Base-by-base conservation (phyloP, 2,113 vertebrate genomes). In the Neotragus pygmaeus region DNA sequence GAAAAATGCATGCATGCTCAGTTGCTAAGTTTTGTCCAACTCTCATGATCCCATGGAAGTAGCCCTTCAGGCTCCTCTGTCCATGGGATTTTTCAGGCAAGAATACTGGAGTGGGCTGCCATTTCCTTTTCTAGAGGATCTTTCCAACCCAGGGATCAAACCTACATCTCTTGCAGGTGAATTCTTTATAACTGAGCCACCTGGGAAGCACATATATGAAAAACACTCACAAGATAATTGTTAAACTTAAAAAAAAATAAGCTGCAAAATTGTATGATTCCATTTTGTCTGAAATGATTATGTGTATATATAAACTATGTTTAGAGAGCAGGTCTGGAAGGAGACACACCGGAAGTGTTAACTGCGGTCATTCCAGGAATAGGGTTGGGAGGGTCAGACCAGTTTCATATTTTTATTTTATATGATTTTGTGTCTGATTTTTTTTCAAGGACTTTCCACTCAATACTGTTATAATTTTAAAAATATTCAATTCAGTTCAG, bases 11-110 rank as follows among this genome's bases (percentile, higher is more conserved):
- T 39, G n/a, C 0, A 0, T 70, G n/a, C 66, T 23, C 19, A 70
- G 66, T 39, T 2, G 0, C 5, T 43, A 5, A 73, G 36, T 73
- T 0, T 0, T 13, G 19, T 73, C 5, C 0, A 5, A 23, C n/a
- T 73, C 19, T 39, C 5, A 5, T 43, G 43, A 43, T 19, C 66
- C 66, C 66, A 39, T 73, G 66, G n/a, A 39, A 23, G 25, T 2
- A 39, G 66, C 5, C 19, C 1, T 0, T 19, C 19, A 39, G n/a
- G n/a, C 66, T 70, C 36, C 39, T 70, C n/a, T 23, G n/a, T 23
- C 66, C 19, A 39, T 23, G 66, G 36, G n/a, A 73, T 73, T 73
- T n/a, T 73, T 73, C 10, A 73, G n/a, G n/a, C n/a, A 73, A 25
- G n/a, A 73, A 73, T 39, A 25, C 66, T 39, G n/a, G 66, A 23